Conservation (phyloP, 2,113 vertebrate genomes). For the Crotalus tigris region DNA sequence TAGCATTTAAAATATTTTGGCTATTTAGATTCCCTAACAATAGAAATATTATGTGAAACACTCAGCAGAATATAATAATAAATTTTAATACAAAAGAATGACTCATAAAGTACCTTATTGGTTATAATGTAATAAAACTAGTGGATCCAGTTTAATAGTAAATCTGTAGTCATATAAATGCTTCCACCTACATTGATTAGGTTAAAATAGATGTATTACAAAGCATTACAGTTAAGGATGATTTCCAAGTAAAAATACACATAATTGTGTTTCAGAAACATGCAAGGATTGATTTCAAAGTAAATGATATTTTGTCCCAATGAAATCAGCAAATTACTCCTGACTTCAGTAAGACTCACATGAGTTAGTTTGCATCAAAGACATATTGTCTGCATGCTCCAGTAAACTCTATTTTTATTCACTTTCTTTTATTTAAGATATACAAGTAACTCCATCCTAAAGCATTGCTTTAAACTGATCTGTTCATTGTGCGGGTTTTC, state of each 20-base stretch:
- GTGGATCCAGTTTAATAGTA: constrained; percentile 21
- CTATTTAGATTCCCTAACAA: constrained; percentile 5
- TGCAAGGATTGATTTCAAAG: not conserved
- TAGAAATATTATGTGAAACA: not conserved
- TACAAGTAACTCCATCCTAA: constrained; percentile 8
- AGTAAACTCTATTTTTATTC: not conserved
- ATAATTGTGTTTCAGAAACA: not conserved
- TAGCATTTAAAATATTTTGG: constrained; percentile 24
- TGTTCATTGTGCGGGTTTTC: constrained; percentile 3
- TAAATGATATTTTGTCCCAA: not conserved
- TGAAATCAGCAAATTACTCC: not conserved
- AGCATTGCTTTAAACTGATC: constrained; percentile 32
- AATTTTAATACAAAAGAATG: not conserved
- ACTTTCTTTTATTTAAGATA: not conserved
- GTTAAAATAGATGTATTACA: not conserved
- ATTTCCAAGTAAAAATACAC: not conserved
- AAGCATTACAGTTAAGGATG: not conserved
- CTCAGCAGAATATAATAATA: constrained; percentile 23
- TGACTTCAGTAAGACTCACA: not conserved
- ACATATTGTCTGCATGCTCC: not conserved
- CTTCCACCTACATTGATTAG: not conserved
- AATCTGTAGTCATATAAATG: constrained; percentile 8
- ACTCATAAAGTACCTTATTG: constrained; percentile 32
- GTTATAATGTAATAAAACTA: constrained; percentile 19
- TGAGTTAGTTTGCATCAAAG: not conserved